Evolutionary conservation across 35 echinoderm and acorn worm genomes (phyloP), one percentile per base, ranked within the genome.

Genomic region (Stichopus chloronotus): DNA sequence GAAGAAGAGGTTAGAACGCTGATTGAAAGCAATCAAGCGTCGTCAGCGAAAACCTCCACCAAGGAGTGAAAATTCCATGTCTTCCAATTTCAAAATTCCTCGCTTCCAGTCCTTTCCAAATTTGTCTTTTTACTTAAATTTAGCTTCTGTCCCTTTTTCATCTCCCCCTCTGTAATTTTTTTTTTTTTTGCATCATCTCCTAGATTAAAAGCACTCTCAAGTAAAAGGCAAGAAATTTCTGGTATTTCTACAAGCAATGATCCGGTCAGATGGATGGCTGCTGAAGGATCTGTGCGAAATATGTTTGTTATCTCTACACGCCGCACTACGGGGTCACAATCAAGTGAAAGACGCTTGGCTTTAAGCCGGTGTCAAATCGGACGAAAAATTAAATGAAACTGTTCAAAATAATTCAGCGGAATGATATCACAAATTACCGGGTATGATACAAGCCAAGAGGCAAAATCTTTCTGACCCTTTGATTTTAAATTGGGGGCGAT

Each of bases 11-110:
- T 89, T 89, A 63, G 87, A 54, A 71, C 55, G 59, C 61, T 89
- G 87, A 89, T 89, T 89, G 59, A 89, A 89, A 63, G 87, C 87
- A 89, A 89, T 89, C 87, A 89, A 89, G 87, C 87, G 87, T 63
- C 61, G 59, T 43, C 30, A 43, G 87, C 30, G 3, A 53, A 88
- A 71, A 88, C 52, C 87, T 65, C 60, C 59, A 88, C 65, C 22
- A 72, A 88, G 87, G 59, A 88, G 87, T 88, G 87, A 63, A 88
- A 88, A 88, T 61, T 65, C 60, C 65, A 57, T 63, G 57, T 7
- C 87, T 60, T 69, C 87, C 60, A 88, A 88, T 88, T 88, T 88
- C 20, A 55, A 72, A 72, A 88, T 88, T 69, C 87, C 87, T 69
- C 87, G 87, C 87, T 88, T 88, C 87, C 60, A 72, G 87, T 88